Evolutionary conservation across 2,888 invertebrate species (phyloP), one percentile per base, ranked within the genome.

Genomic region (Brenthis daphne): DNA sequence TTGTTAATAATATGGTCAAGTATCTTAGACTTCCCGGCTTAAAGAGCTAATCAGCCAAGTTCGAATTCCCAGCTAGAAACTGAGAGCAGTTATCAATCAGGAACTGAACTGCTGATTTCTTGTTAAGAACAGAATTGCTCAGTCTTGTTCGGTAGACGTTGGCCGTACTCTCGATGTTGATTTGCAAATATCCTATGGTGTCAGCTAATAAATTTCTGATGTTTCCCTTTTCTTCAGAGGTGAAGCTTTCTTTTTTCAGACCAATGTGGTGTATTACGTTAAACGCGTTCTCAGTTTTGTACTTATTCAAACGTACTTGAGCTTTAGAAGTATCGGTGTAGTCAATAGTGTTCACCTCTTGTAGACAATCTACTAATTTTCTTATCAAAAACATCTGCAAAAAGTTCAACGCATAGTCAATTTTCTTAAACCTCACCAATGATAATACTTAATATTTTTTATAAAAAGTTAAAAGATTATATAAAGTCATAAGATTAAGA

Each of bases 181-280:
- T n/a, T 50, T 50, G 50, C 50, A 50, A 50, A 50, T 50, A 50
- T 50, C 6, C 50, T 50, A 50, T 50, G 50, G 50, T 50, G 50
- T 50, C 50, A 50, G 50, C 50, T 50, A 50, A 50, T 50, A 50
- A 50, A 50, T 50, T 12, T 50, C 50, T 13, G 50, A 50, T 14
- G 50, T 14, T 50, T 50, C 1, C 13, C n/a, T 50, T 50, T 50
- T 50, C 50, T 50, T 14, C 50, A 50, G 1, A 12, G 50, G 50
- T 50, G 2, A 14, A 50, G 4, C 5, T 14, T 50, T 50, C 50
- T 14, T 50, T 50, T 11, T 50, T 50, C n/a, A 50, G 50, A 50
- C 50, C 50, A n/a, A 50, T 50, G 12, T 50, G 50, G 50, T 50
- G 14, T 50, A 50, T 50, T 50, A 50, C 1, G 50, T 50, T 50